A percentile compares a stretch with the other conserved stretches of the same genome.
Conservation (phyloP, 2,113 vertebrate genomes). For the Tympanuchus pallidicinctus region DNA sequence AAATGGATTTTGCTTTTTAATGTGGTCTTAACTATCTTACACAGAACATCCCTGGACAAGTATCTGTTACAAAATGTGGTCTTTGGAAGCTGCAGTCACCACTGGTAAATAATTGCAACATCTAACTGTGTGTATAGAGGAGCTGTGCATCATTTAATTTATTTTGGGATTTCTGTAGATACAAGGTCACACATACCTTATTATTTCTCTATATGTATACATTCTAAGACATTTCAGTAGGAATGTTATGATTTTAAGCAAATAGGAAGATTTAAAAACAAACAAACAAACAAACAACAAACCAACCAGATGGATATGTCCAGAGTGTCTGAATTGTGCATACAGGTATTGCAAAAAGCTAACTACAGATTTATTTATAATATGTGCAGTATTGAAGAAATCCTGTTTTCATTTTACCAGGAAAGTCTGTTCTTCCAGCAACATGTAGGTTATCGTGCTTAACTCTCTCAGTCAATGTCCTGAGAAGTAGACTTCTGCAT, state of each 20-base stretch:
- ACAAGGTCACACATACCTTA: not conserved
- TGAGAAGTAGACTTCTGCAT: not conserved
- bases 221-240: not conserved
- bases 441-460: not conserved
- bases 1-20: not conserved
- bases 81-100: not conserved
- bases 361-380: constrained; percentile 9
- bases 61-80: not conserved
- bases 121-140: not conserved
- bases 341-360: not conserved
- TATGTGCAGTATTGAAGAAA: not conserved
- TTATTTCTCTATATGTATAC: not conserved
- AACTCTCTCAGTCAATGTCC: not conserved
- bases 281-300: not conserved
- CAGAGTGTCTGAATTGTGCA: not conserved
- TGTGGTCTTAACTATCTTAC: not conserved
- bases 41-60: not conserved
- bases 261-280: constrained; percentile 15
- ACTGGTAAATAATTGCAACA: not conserved
- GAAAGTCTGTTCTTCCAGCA: not conserved
- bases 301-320: not conserved
- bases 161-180: not conserved
- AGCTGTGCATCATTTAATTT: not conserved
- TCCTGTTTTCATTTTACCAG: not conserved
- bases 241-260: constrained; percentile 10